Percentiles rank a stretch among this genome's conserved stretches.
Conservation (phyloP, 2,888 invertebrate genomes). For the Idaea straminata region DNA sequence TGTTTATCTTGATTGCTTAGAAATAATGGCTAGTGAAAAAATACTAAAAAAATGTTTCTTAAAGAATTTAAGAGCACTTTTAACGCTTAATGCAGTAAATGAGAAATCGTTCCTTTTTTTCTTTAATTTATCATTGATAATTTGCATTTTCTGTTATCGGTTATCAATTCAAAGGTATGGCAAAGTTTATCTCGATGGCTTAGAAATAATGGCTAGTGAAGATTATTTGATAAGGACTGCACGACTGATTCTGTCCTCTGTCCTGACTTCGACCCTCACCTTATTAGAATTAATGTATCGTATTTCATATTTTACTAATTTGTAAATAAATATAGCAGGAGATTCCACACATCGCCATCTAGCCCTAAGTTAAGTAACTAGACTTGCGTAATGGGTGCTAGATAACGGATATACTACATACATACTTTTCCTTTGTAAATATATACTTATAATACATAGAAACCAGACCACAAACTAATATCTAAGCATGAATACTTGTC, state of each 20-base stretch:
- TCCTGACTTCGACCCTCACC: slow-evolving; percentile 23
- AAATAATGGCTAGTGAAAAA: slow-evolving; percentile 52
- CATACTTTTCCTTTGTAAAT: too few species aligned
- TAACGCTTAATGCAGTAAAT: slow-evolving; percentile 17
- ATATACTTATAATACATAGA: too few species aligned
- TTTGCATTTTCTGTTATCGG: background rate
- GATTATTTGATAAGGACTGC: slow-evolving; percentile 32
- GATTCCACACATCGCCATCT: too few species aligned
- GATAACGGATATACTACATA: too few species aligned
- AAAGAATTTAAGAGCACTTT: slow-evolving; percentile 28
- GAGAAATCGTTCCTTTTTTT: background rate
- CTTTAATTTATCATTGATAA: background rate
- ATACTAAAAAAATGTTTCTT: slow-evolving; percentile 58
- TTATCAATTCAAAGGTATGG: slow-evolving; percentile 32
- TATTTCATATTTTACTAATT: background rate
- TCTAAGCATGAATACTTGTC: too few species aligned
- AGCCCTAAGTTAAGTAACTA: too few species aligned
- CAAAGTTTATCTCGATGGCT: slow-evolving; percentile 58
- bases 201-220: slow-evolving; percentile 27
- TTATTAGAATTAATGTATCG: slow-evolving; percentile 21
- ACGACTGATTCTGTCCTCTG: slow-evolving; percentile 27
- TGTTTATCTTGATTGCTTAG: slow-evolving; percentile 51
- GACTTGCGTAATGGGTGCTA: too few species aligned
- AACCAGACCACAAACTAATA: too few species aligned
- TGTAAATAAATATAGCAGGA: too few species aligned